phyloP scores from a whole-genome alignment of 2,888 invertebrate species.

The Clistopyga incitator region DNA sequence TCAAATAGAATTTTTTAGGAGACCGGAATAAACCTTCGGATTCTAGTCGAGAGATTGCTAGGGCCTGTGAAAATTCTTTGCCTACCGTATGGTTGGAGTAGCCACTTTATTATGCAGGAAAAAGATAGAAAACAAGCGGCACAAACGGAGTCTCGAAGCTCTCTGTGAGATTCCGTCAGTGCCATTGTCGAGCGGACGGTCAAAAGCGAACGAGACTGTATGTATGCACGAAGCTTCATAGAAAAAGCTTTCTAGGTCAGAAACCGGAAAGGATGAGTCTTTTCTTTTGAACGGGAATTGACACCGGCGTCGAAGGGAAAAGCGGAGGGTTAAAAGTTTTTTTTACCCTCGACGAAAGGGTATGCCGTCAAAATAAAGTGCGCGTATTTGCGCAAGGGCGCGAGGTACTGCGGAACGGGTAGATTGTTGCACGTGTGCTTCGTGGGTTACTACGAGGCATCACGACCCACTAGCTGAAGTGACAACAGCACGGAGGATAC shows the following conservation, averaged over 20 bases:
- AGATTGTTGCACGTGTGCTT: constrained; percentile 26
- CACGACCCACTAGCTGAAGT: constrained; percentile 36
- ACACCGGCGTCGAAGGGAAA: constrained; percentile 32
- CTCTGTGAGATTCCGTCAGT: constrained; percentile 46
- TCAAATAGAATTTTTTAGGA: not conserved
- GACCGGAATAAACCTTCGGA: not conserved
- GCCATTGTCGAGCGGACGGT: constrained; percentile 46
- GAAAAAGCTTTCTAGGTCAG: constrained; percentile 60
- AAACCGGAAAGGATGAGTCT: constrained; percentile 52
- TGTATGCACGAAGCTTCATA: constrained; percentile 26
- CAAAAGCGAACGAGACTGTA: constrained; percentile 36
- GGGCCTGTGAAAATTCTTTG: constrained; percentile 31
- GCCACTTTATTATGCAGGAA: constrained; percentile 48
- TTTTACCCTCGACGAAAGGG: constrained; percentile 32
- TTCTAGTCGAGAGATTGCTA: not conserved
- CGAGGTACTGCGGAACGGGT: constrained; percentile 17
- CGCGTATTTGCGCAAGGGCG: constrained; percentile 10
- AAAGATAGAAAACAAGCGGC: constrained; percentile 8
- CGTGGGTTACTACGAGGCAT: constrained; percentile 41
- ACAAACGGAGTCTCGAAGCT: constrained; percentile 27
- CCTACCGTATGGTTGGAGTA: constrained; percentile 19
- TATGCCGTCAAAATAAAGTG: constrained; percentile 42
- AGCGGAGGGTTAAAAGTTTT: constrained; percentile 3
- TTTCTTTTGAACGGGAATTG: constrained; percentile 58
- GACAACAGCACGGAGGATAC: constrained; percentile 36